Base-by-base conservation (phyloP, 2,888 invertebrate species). In the Amblyteles armatorius region DNA sequence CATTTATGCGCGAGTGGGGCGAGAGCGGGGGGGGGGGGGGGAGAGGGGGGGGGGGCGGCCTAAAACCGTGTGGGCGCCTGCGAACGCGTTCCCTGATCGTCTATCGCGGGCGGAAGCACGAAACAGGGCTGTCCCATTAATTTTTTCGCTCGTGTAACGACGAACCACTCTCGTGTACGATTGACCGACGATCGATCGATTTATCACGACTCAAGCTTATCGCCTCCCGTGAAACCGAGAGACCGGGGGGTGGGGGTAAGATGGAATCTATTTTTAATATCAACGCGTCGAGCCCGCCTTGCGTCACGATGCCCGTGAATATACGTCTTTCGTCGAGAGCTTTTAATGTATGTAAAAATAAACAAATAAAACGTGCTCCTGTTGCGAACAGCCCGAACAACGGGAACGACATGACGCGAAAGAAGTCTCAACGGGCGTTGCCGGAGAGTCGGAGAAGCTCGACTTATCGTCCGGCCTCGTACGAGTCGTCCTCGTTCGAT, bases 391-490 rank as follows among this genome's bases (percentile, higher is more conserved):
- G 73, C 52, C 52, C n/a, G 68, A 83, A 36, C 40, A 79, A 48
- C 36, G 73, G 19, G 68, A 83, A 55, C 19, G 69, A 55, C 36
- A 73, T 48, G 60, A 74, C 36, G 48, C 79, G 22, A 22, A 80
- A 77, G 16, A 71, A 48, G 26, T n/a, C 68, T 5, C 67, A 83
- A 69, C 67, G 63, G 22, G n/a, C 44, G 16, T 36, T 57, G 36
- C 52, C 77, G 29, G 83, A 85, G 26, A 83, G 80, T 73, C 85
- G 80, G 33, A 60, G 85, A 71, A 83, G 83, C 68, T 85, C 85
- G 57, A 80, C 79, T 11, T 85, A 85, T 80, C 79, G 85, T 26
- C 85, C 85, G 16, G 80, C 83, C 11, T 85, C 85, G 16, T 85
- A 83, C 85, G 85, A 83, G 48, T 80, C 83, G 7, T 85, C 85